Conservation (phyloP, 2,113 vertebrate species). For the Taxidea taxus region DNA sequence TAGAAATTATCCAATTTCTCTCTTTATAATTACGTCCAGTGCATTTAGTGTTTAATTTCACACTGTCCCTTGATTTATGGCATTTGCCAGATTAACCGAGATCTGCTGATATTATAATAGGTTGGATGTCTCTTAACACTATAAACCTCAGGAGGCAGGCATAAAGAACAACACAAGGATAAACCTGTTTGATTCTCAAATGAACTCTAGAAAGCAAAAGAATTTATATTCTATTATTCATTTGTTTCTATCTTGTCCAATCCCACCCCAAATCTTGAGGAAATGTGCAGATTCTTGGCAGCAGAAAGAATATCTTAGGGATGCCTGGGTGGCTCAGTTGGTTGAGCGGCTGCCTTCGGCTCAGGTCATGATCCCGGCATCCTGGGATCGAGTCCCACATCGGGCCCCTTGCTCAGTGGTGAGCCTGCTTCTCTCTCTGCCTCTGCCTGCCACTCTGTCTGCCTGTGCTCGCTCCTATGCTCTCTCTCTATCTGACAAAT, state of each 20-base stretch:
- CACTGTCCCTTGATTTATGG: conserved; percentile 77
- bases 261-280: not conserved
- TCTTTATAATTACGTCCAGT: conserved; percentile 79
- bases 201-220: not conserved
- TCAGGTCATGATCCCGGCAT: too few relatives aligned
- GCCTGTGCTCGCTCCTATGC: too few relatives aligned
- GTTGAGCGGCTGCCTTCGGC: too few relatives aligned
- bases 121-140: conserved; percentile 61
- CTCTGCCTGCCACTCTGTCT: too few relatives aligned
- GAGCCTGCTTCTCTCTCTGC: too few relatives aligned
- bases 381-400: too few relatives aligned
- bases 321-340: too few relatives aligned
- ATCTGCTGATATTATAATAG: conserved; percentile 53
- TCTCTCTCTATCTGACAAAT: too few relatives aligned
- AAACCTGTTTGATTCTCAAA: not conserved
- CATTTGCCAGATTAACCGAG: conserved; percentile 64
- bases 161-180: not conserved
- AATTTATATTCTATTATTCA: not conserved
- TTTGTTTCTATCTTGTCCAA: not conserved
- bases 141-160: not conserved
- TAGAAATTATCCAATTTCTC: conserved; percentile 82
- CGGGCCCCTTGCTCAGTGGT: too few relatives aligned
- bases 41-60: conserved; percentile 78
- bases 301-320: not conserved
- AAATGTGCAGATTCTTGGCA: not conserved